Conservation (phyloP, 2,797 vertebrate genomes). For the Pipistrellus kuhlii region DNA sequence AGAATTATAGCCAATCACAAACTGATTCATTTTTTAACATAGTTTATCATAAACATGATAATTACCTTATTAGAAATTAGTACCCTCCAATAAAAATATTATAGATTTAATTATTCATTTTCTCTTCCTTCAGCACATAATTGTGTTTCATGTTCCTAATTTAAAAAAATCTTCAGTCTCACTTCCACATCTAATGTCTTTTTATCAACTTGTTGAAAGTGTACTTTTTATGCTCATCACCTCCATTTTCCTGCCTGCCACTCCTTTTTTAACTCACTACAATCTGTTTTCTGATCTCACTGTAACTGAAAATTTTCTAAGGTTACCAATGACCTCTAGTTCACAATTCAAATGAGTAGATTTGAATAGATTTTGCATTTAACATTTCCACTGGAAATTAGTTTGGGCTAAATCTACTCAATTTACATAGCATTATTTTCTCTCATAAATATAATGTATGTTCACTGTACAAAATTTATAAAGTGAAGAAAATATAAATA, state of each 20-base stretch:
- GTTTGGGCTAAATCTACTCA: constrained; percentile 24
- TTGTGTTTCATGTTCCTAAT: not conserved
- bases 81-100: constrained; percentile 9
- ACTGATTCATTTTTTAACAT: not conserved
- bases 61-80: constrained; percentile 1
- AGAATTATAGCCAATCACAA: not conserved
- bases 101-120: constrained; percentile 16
- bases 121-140: not conserved
- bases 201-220: not conserved
- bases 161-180: not conserved
- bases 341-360: not conserved
- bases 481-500: not conserved
- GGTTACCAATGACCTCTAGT: not conserved
- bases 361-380: not conserved
- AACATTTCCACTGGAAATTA: constrained; percentile 22
- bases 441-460: constrained; percentile 24
- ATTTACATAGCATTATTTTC: not conserved
- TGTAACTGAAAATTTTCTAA: constrained; percentile 18
- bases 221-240: constrained; percentile 2
- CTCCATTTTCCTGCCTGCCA: not conserved
- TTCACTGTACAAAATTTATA: not conserved
- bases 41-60: constrained; percentile 19
- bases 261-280: not conserved
- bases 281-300: constrained; percentile 22
- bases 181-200: not conserved